Evolutionary conservation across 2,113 vertebrate genomes (phyloP).

Genomic region (human (Homo sapiens)): DNA sequence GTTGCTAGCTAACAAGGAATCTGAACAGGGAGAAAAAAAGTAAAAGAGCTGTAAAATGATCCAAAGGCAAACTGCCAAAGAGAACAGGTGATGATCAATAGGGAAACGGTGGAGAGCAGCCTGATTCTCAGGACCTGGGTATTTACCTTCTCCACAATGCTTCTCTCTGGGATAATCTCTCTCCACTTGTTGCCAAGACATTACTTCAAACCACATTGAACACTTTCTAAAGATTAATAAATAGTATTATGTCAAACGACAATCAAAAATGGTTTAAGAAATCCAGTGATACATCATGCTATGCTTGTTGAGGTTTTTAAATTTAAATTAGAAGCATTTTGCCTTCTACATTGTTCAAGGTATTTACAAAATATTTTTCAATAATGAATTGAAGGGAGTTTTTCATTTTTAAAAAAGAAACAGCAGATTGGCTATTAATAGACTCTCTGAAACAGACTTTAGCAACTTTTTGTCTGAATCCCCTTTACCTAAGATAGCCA

Average conservation of each 20-base stretch:
- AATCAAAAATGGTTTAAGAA: conserved; percentile 21
- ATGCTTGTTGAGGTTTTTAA: background rate
- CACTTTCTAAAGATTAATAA: background rate
- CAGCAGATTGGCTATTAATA: background rate
- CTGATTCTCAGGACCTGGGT: background rate
- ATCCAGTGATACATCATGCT: background rate
- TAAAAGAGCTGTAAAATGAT: background rate
- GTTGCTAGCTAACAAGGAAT: background rate
- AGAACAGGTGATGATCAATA: background rate
- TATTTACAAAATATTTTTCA: conserved; percentile 34
- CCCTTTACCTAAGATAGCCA: background rate
- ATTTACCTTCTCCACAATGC: background rate
- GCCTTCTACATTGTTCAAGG: background rate
- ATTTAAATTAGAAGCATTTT: conserved; percentile 13
- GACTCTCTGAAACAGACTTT: background rate
- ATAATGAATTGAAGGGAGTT: conserved; percentile 1
- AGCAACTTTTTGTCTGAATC: background rate
- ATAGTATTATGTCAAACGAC: background rate
- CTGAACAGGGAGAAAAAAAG: background rate
- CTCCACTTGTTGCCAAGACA: background rate
- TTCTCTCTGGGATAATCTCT: background rate
- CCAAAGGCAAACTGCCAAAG: background rate
- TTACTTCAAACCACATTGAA: background rate
- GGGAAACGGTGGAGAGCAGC: background rate
- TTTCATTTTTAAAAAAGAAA: conserved; percentile 5